A percentile compares a stretch with the other conserved stretches of the same genome.
Conservation (phyloP, 2,113 vertebrate species). For the Nibea albiflora region DNA sequence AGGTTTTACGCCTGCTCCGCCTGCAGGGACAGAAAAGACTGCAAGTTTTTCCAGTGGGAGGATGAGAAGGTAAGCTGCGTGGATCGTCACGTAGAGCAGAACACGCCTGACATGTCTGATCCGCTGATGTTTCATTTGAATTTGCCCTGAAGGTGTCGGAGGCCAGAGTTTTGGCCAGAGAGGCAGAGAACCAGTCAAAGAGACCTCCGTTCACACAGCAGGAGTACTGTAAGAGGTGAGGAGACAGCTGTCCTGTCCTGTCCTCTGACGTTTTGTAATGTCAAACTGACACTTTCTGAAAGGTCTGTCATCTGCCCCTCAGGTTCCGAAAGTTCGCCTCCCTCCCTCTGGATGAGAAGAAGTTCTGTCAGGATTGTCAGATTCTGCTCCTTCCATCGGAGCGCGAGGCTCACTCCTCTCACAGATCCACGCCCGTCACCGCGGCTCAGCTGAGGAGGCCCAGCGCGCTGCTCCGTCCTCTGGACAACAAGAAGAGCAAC, state of each 20-base stretch:
- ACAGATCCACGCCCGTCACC: conserved; percentile 79
- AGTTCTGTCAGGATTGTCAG: conserved; percentile 92
- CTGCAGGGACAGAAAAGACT: conserved; percentile 94
- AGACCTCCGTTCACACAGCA: conserved; percentile 84
- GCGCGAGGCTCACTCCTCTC: conserved; percentile 78
- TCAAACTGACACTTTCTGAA: neutral
- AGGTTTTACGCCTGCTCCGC: conserved; percentile 96
- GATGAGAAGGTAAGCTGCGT: conserved; percentile 89
- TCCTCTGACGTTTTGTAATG: neutral
- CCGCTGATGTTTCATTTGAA: neutral
- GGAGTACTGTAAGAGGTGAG: conserved; percentile 88
- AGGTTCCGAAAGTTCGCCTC: conserved; percentile 88
- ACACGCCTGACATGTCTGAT: too few species aligned
- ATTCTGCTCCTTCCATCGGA: conserved; percentile 86
- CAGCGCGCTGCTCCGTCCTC: conserved; percentile 87
- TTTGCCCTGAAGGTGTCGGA: conserved; percentile 86
- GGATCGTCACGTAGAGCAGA: neutral
- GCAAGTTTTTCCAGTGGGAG: conserved; percentile 96
- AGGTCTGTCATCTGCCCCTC: conserved; percentile 23
- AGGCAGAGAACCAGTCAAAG: conserved; percentile 85
- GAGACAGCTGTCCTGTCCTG: neutral
- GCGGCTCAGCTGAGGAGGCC: conserved; percentile 86
- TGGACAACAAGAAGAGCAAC: conserved; percentile 96
- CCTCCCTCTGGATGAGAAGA: conserved; percentile 84
- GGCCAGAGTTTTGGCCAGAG: conserved; percentile 86